Percentiles rank a stretch among this genome's conserved stretches.
These are phyloP conservation scores for Notiomystis cincta DNA, from an alignment of 2,113 vertebrate genomes.

Conservation along the genomic window DNA sequence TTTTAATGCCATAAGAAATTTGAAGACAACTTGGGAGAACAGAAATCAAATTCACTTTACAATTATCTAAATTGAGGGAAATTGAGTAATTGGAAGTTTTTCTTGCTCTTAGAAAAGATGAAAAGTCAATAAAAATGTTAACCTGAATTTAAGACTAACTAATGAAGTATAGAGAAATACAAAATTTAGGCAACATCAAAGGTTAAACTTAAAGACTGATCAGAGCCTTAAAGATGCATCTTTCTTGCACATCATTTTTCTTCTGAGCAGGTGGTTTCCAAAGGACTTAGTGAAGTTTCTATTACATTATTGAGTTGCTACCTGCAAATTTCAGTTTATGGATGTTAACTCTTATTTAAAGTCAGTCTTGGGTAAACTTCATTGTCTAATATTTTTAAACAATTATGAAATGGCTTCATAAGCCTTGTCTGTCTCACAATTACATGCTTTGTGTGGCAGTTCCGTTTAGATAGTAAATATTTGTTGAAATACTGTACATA, in stretches of 20 bases:
- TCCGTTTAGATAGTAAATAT: neutral
- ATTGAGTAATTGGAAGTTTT: neutral
- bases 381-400: neutral
- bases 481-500: neutral
- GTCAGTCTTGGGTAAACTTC: neutral
- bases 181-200: neutral
- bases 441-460: neutral
- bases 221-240: neutral
- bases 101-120: neutral
- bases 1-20: neutral
- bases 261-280: neutral
- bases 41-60: neutral
- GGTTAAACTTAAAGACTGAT: neutral
- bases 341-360: neutral
- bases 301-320: neutral
- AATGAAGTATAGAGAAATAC: neutral
- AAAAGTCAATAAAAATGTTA: neutral
- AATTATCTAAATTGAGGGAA: neutral
- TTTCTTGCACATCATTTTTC: neutral
- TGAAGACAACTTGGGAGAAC: neutral
- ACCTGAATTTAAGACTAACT: neutral
- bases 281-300: neutral
- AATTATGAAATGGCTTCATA: neutral
- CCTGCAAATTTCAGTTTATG: neutral
- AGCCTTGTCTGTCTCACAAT: neutral